Conservation (phyloP, 2,113 vertebrate genomes). For the Terrapene triunguis region DNA sequence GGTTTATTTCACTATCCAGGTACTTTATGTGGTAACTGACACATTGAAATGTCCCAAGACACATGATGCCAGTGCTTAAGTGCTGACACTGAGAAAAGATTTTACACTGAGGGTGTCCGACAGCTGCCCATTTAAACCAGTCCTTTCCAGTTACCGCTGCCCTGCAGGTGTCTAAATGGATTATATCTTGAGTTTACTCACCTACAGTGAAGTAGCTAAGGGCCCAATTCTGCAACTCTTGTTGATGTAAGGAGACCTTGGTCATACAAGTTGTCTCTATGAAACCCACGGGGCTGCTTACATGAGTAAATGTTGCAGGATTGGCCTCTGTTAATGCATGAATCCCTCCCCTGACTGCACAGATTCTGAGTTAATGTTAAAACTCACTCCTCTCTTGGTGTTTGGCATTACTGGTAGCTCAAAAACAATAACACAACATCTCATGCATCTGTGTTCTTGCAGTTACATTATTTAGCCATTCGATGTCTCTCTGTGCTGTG, state of each 20-base stretch:
- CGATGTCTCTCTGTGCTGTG: background rate
- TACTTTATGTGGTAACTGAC: background rate
- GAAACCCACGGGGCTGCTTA: background rate
- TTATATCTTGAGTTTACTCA: background rate
- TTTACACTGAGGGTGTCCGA: background rate
- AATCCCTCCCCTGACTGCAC: background rate
- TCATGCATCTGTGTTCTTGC: too few relatives aligned
- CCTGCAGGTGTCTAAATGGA: background rate
- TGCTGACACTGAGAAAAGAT: background rate
- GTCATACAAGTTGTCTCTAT: slow-evolving; percentile 1
- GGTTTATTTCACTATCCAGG: background rate
- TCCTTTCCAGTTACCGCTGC: background rate
- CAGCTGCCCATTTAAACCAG: background rate
- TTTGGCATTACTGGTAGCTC: background rate
- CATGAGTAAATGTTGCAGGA: background rate
- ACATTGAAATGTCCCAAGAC: background rate
- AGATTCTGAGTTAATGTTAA: background rate
- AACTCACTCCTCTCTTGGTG: background rate
- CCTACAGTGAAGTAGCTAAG: background rate
- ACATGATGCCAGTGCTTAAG: background rate
- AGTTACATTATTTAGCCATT: background rate
- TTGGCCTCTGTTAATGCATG: background rate
- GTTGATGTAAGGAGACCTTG: background rate
- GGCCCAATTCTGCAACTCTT: background rate
- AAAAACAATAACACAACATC: background rate